These are phyloP conservation scores for Rhea americana DNA, from an alignment of 2,113 vertebrate species.

Conservation along the genomic window DNA sequence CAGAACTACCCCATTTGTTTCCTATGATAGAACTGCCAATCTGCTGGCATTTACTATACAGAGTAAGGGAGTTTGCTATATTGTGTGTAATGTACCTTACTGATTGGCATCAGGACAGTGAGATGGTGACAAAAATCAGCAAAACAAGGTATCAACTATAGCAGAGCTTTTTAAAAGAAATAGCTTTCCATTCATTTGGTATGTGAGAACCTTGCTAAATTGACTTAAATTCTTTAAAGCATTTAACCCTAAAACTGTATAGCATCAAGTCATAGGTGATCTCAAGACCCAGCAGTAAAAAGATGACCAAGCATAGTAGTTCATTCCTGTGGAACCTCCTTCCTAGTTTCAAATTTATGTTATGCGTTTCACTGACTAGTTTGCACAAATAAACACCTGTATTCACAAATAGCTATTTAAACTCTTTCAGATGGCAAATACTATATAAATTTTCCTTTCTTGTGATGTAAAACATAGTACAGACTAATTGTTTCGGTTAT, in stretches of 20 bases:
- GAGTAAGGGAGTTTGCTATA: not conserved
- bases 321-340: not conserved
- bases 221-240: not conserved
- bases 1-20: not conserved
- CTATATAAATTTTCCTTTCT: not conserved
- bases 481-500: not conserved
- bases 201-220: not conserved
- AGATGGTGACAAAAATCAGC: not conserved
- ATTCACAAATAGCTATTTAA: not conserved
- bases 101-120: not conserved
- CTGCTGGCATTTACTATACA: not conserved
- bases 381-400: not conserved
- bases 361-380: not conserved
- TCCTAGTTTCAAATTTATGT: not conserved
- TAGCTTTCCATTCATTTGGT: not conserved
- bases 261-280: not conserved
- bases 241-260: not conserved
- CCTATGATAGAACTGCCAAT: not conserved
- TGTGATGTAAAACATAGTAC: not conserved
- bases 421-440: not conserved
- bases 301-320: not conserved
- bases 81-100: not conserved
- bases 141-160: not conserved
- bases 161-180: not conserved
- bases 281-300: not conserved